Evolutionary conservation across 2,113 vertebrate genomes (phyloP), one percentile per base, ranked within the genome.

Genomic region (Excalfactoria chinensis): DNA sequence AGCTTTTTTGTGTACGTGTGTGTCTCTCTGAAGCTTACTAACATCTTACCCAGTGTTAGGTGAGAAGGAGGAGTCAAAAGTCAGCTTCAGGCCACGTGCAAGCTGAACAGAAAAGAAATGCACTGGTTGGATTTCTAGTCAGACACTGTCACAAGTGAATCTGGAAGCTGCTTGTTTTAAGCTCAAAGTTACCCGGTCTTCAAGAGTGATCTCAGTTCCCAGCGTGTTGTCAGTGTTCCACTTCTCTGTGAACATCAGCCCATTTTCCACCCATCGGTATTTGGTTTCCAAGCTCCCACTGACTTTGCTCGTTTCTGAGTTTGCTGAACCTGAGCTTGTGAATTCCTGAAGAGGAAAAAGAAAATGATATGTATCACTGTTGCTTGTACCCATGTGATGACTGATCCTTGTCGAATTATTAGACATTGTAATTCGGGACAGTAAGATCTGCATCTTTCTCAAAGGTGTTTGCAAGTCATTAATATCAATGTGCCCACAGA

Each of bases 141-240:
- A 43, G 41, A 74, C 37, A 26, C 5, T 9, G 2, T 12, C 2
- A 0, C 34, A 67, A 11, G 5, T 53, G 20, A 53, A 60, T 43
- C 7, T 23, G 34, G 12, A 67, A 73, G 84, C 13, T 72, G 32
- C 2, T 10, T 28, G 68, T 46, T 16, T 48, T 19, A 22, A 35
- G 32, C 1, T 26, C 53, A 23, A 55, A 81, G 26, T 92, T 96
- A 99, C 98, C 98, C 98, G 97, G 77, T 99, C 98, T 90, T 99
- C 99, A 43, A 99, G 84, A 22, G 98, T 99, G 91, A 99, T 98
- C 97, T 99, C 99, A 0, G 99, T 99, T 73, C 99, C 98, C 23
- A 99, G 97, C 0, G 99, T 99, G 97, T 99, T 99, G 96, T 99
- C 99, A 0, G 99, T 99, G 97, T 99, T 99, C 99, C 99, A 99